Evolutionary conservation across 92 coral and sea anemone genomes (phyloP).

Genomic region (Umimayanthus kanabou): DNA sequence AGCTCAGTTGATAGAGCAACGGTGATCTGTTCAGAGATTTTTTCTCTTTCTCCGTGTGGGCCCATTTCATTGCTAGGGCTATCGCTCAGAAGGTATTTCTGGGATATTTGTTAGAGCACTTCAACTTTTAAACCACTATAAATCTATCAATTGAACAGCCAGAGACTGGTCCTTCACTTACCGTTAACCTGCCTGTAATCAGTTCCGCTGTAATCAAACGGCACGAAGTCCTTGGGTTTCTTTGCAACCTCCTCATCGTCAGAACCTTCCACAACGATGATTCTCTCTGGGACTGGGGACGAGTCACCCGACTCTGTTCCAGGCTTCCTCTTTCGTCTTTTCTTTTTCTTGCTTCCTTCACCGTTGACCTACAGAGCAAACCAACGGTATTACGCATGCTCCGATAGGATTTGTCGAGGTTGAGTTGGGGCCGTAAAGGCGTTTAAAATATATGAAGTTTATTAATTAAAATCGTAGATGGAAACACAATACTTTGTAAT

Average conservation of each 20-base stretch:
- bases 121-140: no score
- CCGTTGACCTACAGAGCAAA: conserved; percentile 7
- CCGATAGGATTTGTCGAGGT: not conserved
- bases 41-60: no score
- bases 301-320: not conserved
- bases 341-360: conserved; percentile 30
- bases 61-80: no score
- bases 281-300: conserved; percentile 3
- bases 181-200: conserved; percentile 32
- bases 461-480: no score
- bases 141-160: no score
- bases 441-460: no score
- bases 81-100: no score
- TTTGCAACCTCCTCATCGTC: not conserved
- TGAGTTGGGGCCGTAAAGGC: not conserved
- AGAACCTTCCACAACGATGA: not conserved
- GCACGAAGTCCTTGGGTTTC: conserved; percentile 11
- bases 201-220: conserved; percentile 33
- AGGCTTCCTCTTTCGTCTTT: conserved; percentile 10
- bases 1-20: no score
- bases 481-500: no score
- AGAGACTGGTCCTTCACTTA: not conserved
- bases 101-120: no score
- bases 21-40: no score
- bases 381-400: no score